Evolutionary conservation across 2,888 invertebrate genomes (phyloP).

Genomic region (Synanthedon andrenaeformis): DNA sequence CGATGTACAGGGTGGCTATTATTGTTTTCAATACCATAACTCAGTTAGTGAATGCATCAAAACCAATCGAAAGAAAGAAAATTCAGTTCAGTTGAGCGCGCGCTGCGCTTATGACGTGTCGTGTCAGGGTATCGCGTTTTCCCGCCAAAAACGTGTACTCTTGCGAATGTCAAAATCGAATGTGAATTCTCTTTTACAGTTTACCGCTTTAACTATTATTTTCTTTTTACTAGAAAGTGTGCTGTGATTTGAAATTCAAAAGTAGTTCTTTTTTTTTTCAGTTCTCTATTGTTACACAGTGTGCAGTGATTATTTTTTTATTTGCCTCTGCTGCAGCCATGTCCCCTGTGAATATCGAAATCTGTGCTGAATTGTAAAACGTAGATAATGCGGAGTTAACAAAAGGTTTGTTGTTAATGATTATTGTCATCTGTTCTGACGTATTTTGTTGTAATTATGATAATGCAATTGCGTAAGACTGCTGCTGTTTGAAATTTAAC

Average conservation of each 20-base stretch:
- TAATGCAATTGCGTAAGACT: conserved; percentile 3
- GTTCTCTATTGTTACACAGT: not conserved
- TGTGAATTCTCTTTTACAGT: not conserved
- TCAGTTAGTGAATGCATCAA: not conserved
- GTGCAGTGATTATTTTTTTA: not conserved
- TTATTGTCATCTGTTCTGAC: not conserved
- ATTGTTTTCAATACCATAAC: too few relatives aligned
- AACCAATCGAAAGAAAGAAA: conserved; percentile 6
- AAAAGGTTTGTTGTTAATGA: conserved; percentile 10
- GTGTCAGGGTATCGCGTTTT: conserved; percentile 22
- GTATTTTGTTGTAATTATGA: conserved; percentile 10
- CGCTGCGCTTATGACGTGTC: conserved; percentile 24
- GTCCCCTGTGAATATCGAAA: not conserved
- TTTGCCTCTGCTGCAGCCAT: not conserved
- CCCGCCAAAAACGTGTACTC: conserved; percentile 38
- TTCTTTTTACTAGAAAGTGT: not conserved
- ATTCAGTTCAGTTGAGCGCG: conserved; percentile 43
- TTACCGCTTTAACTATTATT: not conserved
- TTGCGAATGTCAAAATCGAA: conserved; percentile 12
- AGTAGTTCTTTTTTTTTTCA: not conserved
- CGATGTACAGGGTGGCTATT: not conserved
- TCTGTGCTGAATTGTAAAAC: not conserved
- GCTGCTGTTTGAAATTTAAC: too few relatives aligned
- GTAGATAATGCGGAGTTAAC: conserved; percentile 13
- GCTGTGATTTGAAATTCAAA: not conserved